These are phyloP conservation scores for Digitonthophagus gazella DNA, from an alignment of 2,888 invertebrate genomes.

Conservation along the genomic window DNA sequence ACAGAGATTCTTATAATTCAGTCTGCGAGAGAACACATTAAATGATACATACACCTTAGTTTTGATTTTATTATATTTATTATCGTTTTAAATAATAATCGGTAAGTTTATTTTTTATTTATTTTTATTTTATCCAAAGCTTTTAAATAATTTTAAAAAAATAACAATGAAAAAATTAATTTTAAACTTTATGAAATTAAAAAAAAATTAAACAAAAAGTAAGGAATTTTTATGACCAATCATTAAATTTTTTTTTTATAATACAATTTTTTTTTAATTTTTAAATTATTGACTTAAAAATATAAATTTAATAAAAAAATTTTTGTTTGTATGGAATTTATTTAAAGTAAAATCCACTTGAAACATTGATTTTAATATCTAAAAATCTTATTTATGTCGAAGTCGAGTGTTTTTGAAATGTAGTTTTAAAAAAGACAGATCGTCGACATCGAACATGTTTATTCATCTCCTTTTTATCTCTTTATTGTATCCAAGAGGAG, in stretches of 20 bases:
- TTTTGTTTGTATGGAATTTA: too few relatives aligned
- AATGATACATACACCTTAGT: background rate
- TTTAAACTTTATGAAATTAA: too few relatives aligned
- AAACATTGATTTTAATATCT: too few relatives aligned
- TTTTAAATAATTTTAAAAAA: too few relatives aligned
- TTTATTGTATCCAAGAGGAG: too few relatives aligned
- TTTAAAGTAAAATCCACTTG: background rate
- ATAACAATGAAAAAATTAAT: too few relatives aligned
- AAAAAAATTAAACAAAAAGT: too few relatives aligned
- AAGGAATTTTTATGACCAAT: background rate
- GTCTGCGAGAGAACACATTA: background rate
- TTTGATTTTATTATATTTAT: background rate
- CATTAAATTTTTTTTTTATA: background rate
- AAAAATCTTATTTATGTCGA: background rate
- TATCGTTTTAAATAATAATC: background rate
- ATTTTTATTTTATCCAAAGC: too few relatives aligned
- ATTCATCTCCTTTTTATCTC: background rate
- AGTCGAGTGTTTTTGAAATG: background rate
- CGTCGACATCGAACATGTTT: background rate
- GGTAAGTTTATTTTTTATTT: background rate
- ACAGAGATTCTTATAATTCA: slow-evolving; percentile 6
- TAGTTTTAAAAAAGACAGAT: background rate
- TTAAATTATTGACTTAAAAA: too few relatives aligned
- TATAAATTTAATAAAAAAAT: too few relatives aligned
- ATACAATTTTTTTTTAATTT: background rate